Conservation (phyloP, 1,140 invertebrate species). For the Maniola jurtina region DNA sequence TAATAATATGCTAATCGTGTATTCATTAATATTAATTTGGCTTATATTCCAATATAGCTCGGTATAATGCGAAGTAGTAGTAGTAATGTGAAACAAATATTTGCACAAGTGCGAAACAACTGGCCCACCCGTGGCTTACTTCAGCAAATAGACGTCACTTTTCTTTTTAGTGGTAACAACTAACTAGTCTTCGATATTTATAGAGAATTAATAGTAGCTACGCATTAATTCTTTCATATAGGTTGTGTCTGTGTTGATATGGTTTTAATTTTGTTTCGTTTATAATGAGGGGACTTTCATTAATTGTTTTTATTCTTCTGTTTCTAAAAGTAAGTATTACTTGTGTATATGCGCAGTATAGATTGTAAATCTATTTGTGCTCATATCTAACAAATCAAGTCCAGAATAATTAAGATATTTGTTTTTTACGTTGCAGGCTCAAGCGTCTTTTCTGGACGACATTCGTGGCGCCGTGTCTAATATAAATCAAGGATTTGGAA, state of each 20-base stretch:
- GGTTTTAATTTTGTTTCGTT: background rate
- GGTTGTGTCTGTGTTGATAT: conserved; percentile 15
- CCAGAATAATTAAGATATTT: background rate
- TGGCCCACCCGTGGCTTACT: conserved; percentile 1
- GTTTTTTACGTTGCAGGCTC: conserved; percentile 29
- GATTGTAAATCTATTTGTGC: background rate
- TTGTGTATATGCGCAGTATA: background rate
- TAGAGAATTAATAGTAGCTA: conserved; percentile 13
- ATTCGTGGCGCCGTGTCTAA: conserved; percentile 46
- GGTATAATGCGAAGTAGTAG: background rate
- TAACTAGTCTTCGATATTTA: background rate
- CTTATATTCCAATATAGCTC: background rate
- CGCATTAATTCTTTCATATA: conserved; percentile 7
- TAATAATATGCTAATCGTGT: conserved; percentile 8
- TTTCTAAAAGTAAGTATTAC: conserved; percentile 37
- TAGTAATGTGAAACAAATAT: conserved; percentile 17
- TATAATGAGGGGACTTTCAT: conserved; percentile 20
- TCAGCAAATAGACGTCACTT: conserved; percentile 18
- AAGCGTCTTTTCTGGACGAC: conserved; percentile 50
- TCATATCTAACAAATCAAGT: too few species aligned
- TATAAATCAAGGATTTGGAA: conserved; percentile 51
- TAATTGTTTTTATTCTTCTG: conserved; percentile 35
- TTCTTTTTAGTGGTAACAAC: background rate
- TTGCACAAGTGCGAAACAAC: conserved; percentile 14
- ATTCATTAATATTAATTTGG: background rate